A percentile compares a stretch with the other conserved stretches of the same genome.
These are phyloP conservation scores for Ryuthela nishihirai DNA, from an alignment of 2,888 invertebrate genomes.

Conservation along the genomic window DNA sequence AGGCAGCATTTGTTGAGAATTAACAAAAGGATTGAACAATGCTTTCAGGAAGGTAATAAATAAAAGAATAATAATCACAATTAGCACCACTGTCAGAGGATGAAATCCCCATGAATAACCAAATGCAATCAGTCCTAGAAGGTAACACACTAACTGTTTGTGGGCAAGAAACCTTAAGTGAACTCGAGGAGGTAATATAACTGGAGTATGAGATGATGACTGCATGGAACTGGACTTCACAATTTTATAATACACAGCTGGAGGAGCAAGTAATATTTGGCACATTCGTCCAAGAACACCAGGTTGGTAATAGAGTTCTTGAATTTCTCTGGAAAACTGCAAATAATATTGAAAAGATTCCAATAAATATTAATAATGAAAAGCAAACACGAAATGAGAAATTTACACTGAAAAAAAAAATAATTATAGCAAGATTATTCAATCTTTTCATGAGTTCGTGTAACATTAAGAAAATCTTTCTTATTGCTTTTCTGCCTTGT, in stretches of 20 bases:
- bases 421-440: too few relatives aligned
- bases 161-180: slow-evolving; percentile 66
- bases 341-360: slow-evolving; percentile 50
- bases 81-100: slow-evolving; percentile 15
- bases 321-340: slow-evolving; percentile 67
- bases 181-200: slow-evolving; percentile 63
- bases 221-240: slow-evolving; percentile 58
- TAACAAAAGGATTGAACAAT: slow-evolving; percentile 19
- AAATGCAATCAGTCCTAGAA: slow-evolving; percentile 57
- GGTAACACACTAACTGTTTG: slow-evolving; percentile 57
- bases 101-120: slow-evolving; percentile 39
- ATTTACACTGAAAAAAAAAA: too few relatives aligned
- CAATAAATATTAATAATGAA: neutral
- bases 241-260: slow-evolving; percentile 59
- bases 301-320: slow-evolving; percentile 61
- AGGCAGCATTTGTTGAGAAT: too few relatives aligned
- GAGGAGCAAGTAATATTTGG: slow-evolving; percentile 62
- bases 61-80: slow-evolving; percentile 16
- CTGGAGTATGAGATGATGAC: slow-evolving; percentile 58
- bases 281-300: slow-evolving; percentile 62
- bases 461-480: too few relatives aligned
- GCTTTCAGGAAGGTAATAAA: slow-evolving; percentile 4
- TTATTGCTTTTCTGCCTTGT: too few relatives aligned
- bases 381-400: slow-evolving; percentile 6
- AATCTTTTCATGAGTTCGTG: too few relatives aligned